These are phyloP conservation scores for Merluccius polli DNA, from an alignment of 2,797 vertebrate species.

Conservation along the genomic window DNA sequence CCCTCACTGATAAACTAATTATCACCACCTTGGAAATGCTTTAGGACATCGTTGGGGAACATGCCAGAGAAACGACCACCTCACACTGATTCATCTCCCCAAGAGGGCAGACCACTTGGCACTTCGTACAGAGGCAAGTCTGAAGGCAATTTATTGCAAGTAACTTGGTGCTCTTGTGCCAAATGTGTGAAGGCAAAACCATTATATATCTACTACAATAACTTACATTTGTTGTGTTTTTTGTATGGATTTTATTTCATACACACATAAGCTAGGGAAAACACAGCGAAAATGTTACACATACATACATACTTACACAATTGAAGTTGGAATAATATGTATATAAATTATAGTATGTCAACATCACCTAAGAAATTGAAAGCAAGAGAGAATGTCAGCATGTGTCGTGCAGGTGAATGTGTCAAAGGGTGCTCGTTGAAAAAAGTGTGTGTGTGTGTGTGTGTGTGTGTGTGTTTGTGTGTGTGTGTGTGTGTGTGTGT, in stretches of 20 bases:
- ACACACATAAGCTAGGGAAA: no score
- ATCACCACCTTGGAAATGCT: slow-evolving; percentile 39
- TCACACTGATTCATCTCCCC: slow-evolving; percentile 33
- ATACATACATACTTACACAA: no score
- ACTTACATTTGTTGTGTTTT: no score
- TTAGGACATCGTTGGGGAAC: slow-evolving; percentile 38
- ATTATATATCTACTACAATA: slow-evolving; percentile 1
- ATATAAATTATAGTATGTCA: neutral
- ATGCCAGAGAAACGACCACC: slow-evolving; percentile 47
- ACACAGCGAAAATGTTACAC: no score
- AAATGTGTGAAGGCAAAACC: slow-evolving; percentile 27
- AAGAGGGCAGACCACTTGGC: slow-evolving; percentile 39
- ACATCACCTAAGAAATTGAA: neutral
- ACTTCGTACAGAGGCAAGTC: slow-evolving; percentile 19
- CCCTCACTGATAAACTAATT: slow-evolving; percentile 39
- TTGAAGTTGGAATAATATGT: no score
- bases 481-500: slow-evolving; percentile 15
- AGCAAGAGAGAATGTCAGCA: neutral
- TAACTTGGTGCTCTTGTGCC: slow-evolving; percentile 30
- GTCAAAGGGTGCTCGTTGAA: neutral
- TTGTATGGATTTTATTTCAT: no score
- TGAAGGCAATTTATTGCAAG: slow-evolving; percentile 36
- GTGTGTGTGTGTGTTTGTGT: slow-evolving; percentile 16
- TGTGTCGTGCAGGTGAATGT: neutral
- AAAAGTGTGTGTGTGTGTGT: slow-evolving; percentile 7